Evolutionary conservation across 2,888 invertebrate genomes (phyloP), one percentile per base, ranked within the genome.

Genomic region (Scotopteryx bipunctaria): DNA sequence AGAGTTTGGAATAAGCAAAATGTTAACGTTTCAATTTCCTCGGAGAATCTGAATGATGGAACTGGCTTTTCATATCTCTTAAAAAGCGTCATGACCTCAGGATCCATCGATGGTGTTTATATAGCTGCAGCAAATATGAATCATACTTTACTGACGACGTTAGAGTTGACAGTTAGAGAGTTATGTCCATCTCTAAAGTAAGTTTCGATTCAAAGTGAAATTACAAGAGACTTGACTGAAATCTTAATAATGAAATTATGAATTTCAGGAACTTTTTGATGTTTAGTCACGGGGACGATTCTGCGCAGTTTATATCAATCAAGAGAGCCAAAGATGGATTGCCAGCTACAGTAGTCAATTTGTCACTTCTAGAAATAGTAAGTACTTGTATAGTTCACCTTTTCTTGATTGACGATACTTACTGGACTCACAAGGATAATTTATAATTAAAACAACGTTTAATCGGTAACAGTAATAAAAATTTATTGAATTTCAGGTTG

Each of bases 1-100:
- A 72, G 72, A 2, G 42, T 23, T 3, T 66, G 71, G 62, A 43
- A 57, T 43, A 54, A 54, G 8, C 32, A 29, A 2, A 61, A 61
- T 3, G 57, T 61, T 0, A 37, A 64, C 35, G 50, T 63, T 1
- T 52, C 48, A 6, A 33, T 62, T 6, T 51, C 49, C 2, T 48
- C 57, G 3, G 42, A 35, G 6, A 33, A 55, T 8, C 9, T 66
- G n/a, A 52, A 16, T 6, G 48, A 33, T 23, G 45, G 51, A 19
- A 43, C 38, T 1, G n/a, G 29, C 3, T 6, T 50, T 1, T 5
- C 21, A 2, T 38, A 45, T n/a, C 21, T 61, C 9, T 33, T 61
- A 5, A 23, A 45, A 9, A 37, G 41, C 2, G 40, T 17, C 25
- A 11, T n/a, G 9, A 19, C 23, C 3, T 27, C 29, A 15, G 55